Conservation (phyloP, 2,113 vertebrate genomes). For the Pelobates fuscus region DNA sequence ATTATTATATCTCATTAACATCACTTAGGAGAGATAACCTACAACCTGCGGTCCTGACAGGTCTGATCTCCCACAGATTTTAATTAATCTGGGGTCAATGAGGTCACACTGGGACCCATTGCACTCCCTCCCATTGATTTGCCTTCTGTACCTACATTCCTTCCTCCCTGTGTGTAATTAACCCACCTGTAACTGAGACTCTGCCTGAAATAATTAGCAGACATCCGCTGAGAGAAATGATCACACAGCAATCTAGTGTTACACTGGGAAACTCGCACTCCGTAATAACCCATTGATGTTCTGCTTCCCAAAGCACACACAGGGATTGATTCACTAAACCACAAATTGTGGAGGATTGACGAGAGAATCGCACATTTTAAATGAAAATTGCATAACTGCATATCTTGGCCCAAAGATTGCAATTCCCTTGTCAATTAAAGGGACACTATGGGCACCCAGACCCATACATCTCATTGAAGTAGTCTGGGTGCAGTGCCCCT, state of each 20-base stretch:
- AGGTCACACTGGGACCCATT: constrained; percentile 9
- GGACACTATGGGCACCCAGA: no score
- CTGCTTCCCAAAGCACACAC: no score
- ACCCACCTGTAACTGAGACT: constrained; percentile 27
- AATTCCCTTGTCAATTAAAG: no score
- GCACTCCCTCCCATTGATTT: not conserved
- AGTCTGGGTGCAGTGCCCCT: no score
- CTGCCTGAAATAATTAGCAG: constrained; percentile 47
- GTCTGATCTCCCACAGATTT: constrained; percentile 11
- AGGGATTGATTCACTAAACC: no score
- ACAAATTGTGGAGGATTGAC: no score
- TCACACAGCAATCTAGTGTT: constrained; percentile 22
- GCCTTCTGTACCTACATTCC: constrained; percentile 14
- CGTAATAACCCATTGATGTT: not conserved
- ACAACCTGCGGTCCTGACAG: not conserved
- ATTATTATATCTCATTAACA: not conserved
- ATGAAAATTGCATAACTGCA: no score
- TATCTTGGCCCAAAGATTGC: no score
- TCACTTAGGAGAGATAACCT: not conserved
- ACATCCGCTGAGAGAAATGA: constrained; percentile 35
- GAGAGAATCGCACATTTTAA: no score
- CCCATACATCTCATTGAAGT: no score
- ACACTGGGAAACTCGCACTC: constrained; percentile 30
- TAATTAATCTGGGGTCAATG: constrained; percentile 36
- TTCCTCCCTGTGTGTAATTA: constrained; percentile 24